Conservation (phyloP, 2,797 vertebrate genomes). For the Eulemur albifrons region DNA sequence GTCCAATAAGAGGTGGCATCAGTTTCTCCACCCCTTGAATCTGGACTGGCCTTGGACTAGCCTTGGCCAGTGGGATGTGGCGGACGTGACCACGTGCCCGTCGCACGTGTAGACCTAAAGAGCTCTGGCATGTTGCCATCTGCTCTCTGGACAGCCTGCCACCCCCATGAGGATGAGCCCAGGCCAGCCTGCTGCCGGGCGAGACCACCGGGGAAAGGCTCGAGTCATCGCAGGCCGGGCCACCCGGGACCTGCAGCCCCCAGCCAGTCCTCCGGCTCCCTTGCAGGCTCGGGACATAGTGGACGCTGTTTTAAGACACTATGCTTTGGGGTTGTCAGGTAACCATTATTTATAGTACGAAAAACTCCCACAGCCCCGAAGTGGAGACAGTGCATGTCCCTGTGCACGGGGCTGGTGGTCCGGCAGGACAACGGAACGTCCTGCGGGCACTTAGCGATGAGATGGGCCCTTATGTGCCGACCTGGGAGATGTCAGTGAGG, state of each 20-base stretch:
- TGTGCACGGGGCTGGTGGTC: rapidly evolving
- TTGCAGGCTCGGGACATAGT: background rate
- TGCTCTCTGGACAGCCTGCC: background rate
- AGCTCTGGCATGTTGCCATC: background rate
- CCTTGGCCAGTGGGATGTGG: background rate
- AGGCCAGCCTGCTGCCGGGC: background rate
- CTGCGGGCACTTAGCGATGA: background rate
- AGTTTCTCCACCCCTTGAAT: background rate
- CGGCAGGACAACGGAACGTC: background rate
- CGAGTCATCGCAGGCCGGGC: background rate
- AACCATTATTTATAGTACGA: background rate
- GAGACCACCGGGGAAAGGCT: background rate
- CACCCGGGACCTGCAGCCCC: background rate
- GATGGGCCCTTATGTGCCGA: background rate
- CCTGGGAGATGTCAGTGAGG: background rate
- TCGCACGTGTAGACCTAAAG: background rate
- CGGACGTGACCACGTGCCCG: background rate
- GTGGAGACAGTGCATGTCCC: background rate
- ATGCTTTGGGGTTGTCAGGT: background rate
- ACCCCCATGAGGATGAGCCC: background rate
- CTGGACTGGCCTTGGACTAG: background rate
- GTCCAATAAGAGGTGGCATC: background rate
- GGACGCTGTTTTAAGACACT: background rate
- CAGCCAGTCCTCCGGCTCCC: background rate
- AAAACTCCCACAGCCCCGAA: background rate